Base-by-base conservation (phyloP, 2,113 vertebrate species). In the Micromys minutus region DNA sequence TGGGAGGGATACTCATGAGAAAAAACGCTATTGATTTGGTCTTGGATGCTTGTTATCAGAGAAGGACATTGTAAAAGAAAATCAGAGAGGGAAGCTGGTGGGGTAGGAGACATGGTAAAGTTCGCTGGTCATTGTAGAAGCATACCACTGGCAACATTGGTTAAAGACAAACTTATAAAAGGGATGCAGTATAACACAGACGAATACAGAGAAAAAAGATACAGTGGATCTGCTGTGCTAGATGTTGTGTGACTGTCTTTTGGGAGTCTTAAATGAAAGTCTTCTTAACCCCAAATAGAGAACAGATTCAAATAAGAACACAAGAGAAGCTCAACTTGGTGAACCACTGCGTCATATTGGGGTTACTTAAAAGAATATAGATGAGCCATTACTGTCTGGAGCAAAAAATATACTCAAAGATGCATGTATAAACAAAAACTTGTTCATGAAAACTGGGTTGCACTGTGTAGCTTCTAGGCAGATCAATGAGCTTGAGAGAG, bases 151-250 rank as follows among this genome's bases (percentile, higher is more conserved):
- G 1, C 59, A 87, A n/a, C 52, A 29, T 31, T 22, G 3, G 0
- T 57, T 75, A 69, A 67, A 47, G 52, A 29, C 21, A 57, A 92
- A 42, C 15, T 26, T 8, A 19, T 7, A 13, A 39, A 6, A 67
- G 5, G 5, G 15, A 26, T 36, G 13, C 7, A 5, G 0, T 36
- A 1, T 36, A 16, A 61, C 26, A n/a, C 42, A 65, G 22, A 13
- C 45, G 90, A 8, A 39, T 13, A 21, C 2, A 36, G 10, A 12
- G 11, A 61, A 21, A 26, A 69, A 52, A 11, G 61, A 31, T 4
- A 26, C 0, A 16, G 4, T 77, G 26, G 4, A 12, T 50, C 7
- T 45, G 61, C 22, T 12, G 42, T 61, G 11, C 76, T 52, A 52
- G 29, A 15, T 77, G 39, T 42, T 74, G 47, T 50, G 13, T 79